Evolutionary conservation across 2,888 invertebrate genomes (phyloP).

Genomic region (Hypolimnas misippus): DNA sequence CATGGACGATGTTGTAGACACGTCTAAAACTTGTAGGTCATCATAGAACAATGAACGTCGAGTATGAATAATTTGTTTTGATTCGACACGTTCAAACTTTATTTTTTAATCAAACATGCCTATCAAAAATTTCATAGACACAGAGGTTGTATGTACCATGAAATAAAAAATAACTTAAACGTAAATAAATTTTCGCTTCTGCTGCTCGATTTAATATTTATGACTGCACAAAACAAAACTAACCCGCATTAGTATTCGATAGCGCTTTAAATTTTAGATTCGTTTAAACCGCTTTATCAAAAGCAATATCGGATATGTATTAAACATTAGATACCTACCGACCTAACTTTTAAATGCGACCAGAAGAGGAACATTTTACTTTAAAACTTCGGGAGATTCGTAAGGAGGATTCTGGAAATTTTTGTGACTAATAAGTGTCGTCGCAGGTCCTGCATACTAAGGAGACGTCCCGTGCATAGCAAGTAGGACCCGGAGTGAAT

Average conservation of each 20-base stretch:
- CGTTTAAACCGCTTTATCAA: slow-evolving; percentile 80
- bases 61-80: slow-evolving; percentile 59
- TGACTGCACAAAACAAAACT: slow-evolving; percentile 74
- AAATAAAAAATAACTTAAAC: slow-evolving; percentile 22
- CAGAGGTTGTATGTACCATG: neutral
- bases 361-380: slow-evolving; percentile 65
- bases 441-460: slow-evolving; percentile 77
- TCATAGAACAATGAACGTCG: slow-evolving; percentile 67
- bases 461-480: slow-evolving; percentile 72
- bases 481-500: slow-evolving; percentile 73
- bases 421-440: slow-evolving; percentile 82
- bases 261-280: slow-evolving; percentile 81
- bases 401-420: slow-evolving; percentile 72
- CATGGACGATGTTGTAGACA: slow-evolving; percentile 62
- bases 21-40: slow-evolving; percentile 67
- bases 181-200: slow-evolving; percentile 61
- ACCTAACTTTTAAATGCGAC: slow-evolving; percentile 75
- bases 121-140: slow-evolving; percentile 26
- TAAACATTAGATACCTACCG: slow-evolving; percentile 73
- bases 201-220: slow-evolving; percentile 73
- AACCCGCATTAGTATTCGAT: slow-evolving; percentile 76
- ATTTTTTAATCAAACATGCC: slow-evolving; percentile 40
- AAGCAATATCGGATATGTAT: slow-evolving; percentile 81
- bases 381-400: slow-evolving; percentile 60
- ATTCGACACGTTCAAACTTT: slow-evolving; percentile 51